A percentile compares a stretch with the other conserved stretches of the same genome.
Conservation (phyloP, 2,797 vertebrate species). For the Phyllotis vaccarum region DNA sequence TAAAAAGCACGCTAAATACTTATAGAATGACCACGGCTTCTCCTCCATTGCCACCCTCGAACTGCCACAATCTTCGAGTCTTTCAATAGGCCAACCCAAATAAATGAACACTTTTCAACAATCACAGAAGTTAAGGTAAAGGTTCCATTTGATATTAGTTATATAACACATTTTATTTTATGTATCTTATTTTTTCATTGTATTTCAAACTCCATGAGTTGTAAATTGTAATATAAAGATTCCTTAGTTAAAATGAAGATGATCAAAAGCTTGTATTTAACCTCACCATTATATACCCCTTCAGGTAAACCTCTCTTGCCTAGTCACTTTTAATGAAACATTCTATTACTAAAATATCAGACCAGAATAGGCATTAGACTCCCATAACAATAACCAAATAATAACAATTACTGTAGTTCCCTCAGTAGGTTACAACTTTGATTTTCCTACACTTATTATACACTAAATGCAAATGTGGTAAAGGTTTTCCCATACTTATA, state of each 20-base stretch:
- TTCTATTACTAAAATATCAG: background rate
- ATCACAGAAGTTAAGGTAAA: background rate
- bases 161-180: background rate
- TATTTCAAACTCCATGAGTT: background rate
- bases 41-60: background rate
- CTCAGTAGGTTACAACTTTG: background rate
- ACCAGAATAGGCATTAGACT: background rate
- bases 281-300: background rate
- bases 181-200: background rate
- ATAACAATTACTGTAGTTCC: background rate
- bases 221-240: background rate
- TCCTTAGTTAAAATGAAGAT: background rate
- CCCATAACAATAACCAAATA: slow-evolving; percentile 1
- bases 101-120: slow-evolving; percentile 26
- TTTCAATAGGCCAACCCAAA: background rate
- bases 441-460: background rate
- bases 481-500: background rate
- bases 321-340: background rate
- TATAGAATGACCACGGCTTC: background rate
- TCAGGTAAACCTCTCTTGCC: background rate
- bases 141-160: slow-evolving; percentile 10
- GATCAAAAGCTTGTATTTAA: too few species aligned
- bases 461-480: background rate
- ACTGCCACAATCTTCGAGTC: background rate
- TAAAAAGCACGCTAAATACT: background rate